Evolutionary conservation across 1,140 invertebrate species (phyloP), one percentile per base, ranked within the genome.

Genomic region (Plectrocnemia conspersa): DNA sequence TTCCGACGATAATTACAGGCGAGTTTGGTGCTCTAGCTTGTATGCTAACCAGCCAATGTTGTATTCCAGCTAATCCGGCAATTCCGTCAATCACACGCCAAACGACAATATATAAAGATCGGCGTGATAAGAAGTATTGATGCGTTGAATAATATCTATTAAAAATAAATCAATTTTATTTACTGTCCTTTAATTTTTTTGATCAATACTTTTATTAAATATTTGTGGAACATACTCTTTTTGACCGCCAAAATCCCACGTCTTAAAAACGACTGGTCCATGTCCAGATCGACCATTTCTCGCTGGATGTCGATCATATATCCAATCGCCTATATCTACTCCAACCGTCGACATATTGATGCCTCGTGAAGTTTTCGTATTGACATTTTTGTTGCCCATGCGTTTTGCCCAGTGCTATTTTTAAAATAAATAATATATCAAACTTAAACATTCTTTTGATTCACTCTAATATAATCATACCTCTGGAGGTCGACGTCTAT

Each of bases 161-260:
- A 7, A 61, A 62, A 56, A 19, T 25, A 23, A 35, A 13, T 18
- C 23, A 33, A 35, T 35, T 21, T n/a, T 11, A 13, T 18, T 45
- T 25, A 54, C 33, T 35, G 2, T 10, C 3, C 6, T 16, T 10
- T 10, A 18, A 21, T 6, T 41, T 23, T 42, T 42, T 21, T 23
- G 18, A 23, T 3, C 22, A 10, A 23, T 3, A 4, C n/a, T 23
- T 22, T 29, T 46, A 29, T 19, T 25, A 45, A 25, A 45, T 45
- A 13, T 27, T 18, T 27, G 16, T 25, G 22, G 3, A 13, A 70
- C 73, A 71, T 61, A 82, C 74, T 97, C 93, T 65, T 85, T 84
- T 74, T 97, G 94, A 0, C 96, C 96, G n/a, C 94, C 95, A 77
- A 99, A 99, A 73, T 99, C 97, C 96, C 97, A 99, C 0, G 95